Conservation (phyloP, 2,797 vertebrate genomes). For the Harpagifer antarcticus region DNA sequence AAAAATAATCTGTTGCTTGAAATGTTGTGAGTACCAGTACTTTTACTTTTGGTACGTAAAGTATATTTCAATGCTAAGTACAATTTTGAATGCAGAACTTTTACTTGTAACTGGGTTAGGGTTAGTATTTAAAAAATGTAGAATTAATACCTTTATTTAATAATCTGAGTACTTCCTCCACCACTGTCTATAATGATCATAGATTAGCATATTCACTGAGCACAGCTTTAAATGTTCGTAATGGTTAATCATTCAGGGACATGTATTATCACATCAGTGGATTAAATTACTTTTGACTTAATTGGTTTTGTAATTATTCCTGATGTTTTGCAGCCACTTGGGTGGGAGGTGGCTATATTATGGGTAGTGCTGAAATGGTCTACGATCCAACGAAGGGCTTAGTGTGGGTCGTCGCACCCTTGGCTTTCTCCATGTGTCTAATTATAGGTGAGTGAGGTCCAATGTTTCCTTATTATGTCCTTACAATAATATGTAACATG, state of each 20-base stretch:
- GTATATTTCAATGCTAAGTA: no score
- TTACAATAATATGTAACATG: no score
- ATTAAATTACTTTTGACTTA: not conserved
- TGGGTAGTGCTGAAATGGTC: slow-evolving; percentile 80
- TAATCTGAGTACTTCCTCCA: no score
- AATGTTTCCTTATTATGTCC: not conserved
- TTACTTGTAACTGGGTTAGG: no score
- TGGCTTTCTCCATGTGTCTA: no score
- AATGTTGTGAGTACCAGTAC: no score
- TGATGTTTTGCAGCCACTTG: slow-evolving; percentile 78
- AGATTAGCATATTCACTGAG: not conserved
- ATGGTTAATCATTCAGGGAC: not conserved
- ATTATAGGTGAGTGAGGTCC: slow-evolving; percentile 72
- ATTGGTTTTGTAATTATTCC: not conserved
- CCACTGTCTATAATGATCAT: not conserved
- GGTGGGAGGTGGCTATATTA: slow-evolving; percentile 84
- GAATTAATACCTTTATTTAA: no score
- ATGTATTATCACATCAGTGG: not conserved
- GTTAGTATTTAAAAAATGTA: no score
- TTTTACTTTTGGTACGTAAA: no score
- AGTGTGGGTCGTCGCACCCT: no score
- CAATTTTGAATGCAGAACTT: no score
- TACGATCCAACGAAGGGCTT: slow-evolving; percentile 81
- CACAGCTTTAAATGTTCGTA: not conserved
- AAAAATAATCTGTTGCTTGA: no score